Base-by-base conservation (phyloP, 2,113 vertebrate genomes). In the Arothron firmamentum region DNA sequence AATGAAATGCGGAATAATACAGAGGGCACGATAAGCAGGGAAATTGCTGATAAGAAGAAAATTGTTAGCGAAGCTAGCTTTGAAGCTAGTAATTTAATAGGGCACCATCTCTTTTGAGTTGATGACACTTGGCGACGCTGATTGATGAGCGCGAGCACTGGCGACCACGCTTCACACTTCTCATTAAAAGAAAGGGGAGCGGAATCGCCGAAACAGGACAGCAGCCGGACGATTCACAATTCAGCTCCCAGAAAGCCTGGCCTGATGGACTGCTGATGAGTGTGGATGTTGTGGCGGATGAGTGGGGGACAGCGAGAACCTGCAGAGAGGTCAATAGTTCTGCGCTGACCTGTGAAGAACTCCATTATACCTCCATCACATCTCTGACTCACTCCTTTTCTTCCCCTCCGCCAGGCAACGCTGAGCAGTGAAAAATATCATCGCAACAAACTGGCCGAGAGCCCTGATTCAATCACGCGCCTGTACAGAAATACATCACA, bases 281-380 rank as follows among this genome's bases (percentile, higher is more conserved):
- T 17, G 67, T 79, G 73, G 77, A 77, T 75, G 75, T 51, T 70
- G 80, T 72, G 68, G 77, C 5, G 23, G 75, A 80, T 78, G 81
- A 85, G 81, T 49, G 67, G 70, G 75, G 71, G 76, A 87, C 78
- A 74, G 70, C 69, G 52, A 60, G 82, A 80, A 62, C 79, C 78
- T 56, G 31, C 81, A 62, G 81, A 68, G 83, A 78, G 85, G 83
- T 85, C 88, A 88, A 86, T 82, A 77, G 82, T 85, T 85, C 76
- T 75, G 65, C 61, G 49, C 59, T 88, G 88, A 89, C 85, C 86
- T 85, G 81, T 85, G 75, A 84, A 83, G 78, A 88, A 88, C 76
- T 87, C 86, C 81, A 86, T 89, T 88, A 85, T 74, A 70, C 85
- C 82, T 81, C 74, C 56, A 85, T 86, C 85, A 81, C 79, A 79